phyloP scores from a whole-genome alignment of 92 coral and sea anemone genomes.

The Zoanthus sociatus region DNA sequence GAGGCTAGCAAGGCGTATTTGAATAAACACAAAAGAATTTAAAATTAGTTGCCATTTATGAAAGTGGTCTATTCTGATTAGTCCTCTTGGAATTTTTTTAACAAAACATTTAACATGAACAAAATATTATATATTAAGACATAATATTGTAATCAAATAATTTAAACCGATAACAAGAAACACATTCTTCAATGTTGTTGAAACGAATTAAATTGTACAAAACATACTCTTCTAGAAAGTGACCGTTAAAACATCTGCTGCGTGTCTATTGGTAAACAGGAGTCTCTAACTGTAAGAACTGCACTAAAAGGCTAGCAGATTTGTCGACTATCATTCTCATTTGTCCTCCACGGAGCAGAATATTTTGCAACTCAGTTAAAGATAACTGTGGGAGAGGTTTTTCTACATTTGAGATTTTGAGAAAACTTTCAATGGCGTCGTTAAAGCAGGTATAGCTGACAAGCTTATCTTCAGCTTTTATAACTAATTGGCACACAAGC shows the following conservation, averaged over 20 bases:
- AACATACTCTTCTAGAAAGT: constrained; percentile 35
- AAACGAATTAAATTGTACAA: constrained; percentile 29
- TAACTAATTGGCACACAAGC: constrained; percentile 53
- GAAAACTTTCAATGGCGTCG: constrained; percentile 52
- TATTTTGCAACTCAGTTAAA: too few species aligned
- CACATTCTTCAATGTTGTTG: constrained; percentile 39
- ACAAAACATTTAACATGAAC: too few species aligned
- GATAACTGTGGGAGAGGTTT: not conserved
- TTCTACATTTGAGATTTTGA: constrained; percentile 17
- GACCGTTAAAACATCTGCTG: constrained; percentile 33
- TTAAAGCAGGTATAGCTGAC: constrained; percentile 37
- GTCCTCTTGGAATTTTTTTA: not conserved
- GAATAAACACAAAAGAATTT: too few species aligned
- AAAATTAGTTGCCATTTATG: too few species aligned
- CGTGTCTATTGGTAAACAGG: constrained; percentile 29
- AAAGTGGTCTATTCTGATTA: not conserved
- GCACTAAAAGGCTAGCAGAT: constrained; percentile 20
- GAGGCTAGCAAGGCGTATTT: too few species aligned
- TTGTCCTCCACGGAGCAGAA: too few species aligned
- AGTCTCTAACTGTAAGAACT: constrained; percentile 28
- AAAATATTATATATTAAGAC: too few species aligned
- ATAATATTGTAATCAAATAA: constrained; percentile 9
- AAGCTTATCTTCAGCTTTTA: constrained; percentile 48
- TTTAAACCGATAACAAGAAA: constrained; percentile 25
- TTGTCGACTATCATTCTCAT: constrained; percentile 21